Base-by-base conservation (phyloP, 1,140 invertebrate genomes). In the Drosophila chauvacae region DNA sequence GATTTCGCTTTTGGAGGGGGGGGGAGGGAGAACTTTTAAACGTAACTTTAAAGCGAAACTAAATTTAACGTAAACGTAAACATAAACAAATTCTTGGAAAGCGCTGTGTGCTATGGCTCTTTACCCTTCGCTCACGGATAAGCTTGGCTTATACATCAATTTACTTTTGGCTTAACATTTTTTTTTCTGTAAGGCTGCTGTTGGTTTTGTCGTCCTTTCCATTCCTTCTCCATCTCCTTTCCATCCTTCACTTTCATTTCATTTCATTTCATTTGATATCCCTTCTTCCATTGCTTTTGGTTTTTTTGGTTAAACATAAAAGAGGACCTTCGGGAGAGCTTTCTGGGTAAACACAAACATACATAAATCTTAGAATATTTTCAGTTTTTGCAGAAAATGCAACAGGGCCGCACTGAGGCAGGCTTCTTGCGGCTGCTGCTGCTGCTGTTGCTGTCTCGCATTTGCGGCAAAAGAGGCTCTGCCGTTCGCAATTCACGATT, bases 131-230 rank as follows among this genome's bases (percentile, higher is more conserved):
- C 80, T 83, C 56, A n/a, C 51, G 45, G 37, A 72, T 87, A 84
- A 88, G 85, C 84, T 88, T 88, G 73, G 84, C 84, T 88, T 88
- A 88, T 78, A 70, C 78, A 70, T 88, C 64, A 68, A 71, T 84
- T 68, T 81, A 90, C 84, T 80, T 88, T 90, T 84, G 84, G 84
- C 84, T 84, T 88, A 90, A 81, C 65, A 65, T 4, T 33, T 51
- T 51, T 55, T 81, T 51, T 56, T 81, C 35, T 69, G 68, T 88
- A 90, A 90, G 85, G 85, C 85, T 90, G 85, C 76, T 87, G 71
- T 80, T 84, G 77, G 70, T 80, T 77, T 55, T 75, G 53, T 45
- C 35, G 39, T 56, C 57, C 48, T 58, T 65, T 39, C 44, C 44
- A 11, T 41, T 48, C 42, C 50, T 48, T 48, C 41, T 37, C 11